Base-by-base conservation (phyloP, 1,140 invertebrate genomes). In the Heliothis subflexa region DNA sequence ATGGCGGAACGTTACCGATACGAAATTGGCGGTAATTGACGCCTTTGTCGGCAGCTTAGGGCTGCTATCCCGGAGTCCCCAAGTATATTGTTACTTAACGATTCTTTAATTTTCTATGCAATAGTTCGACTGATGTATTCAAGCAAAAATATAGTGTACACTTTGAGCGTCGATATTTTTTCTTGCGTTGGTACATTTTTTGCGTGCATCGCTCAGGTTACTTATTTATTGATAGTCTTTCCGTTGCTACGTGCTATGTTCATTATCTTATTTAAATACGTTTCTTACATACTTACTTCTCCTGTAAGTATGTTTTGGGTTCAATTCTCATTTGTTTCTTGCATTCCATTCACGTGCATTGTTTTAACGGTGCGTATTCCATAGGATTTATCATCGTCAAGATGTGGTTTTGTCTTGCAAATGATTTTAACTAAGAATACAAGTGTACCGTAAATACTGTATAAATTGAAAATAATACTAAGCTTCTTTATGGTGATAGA, bases 1-100 rank as follows among this genome's bases (percentile, higher is more conserved):
- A 77, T 77, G 74, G 74, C 74, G 74, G 50, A 54, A 49, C 62
- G 74, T 77, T 68, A 68, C 74, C 62, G 74, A 77, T 77, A 77
- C 74, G 62, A 77, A 77, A 77, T 77, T 77, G 74, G 61, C 61
- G 74, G 74, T 77, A 77, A 77, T 77, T 77, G 74, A 68, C 62
- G 74, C 74, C 70, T 77, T 77, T 77, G 74, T 77, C 59, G 74
- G 57, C 40, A 2, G 47, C 16, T 16, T 47, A 77, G 74, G 74
- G 74, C 50, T 68, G 74, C 13, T 66, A 57, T 70, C 66, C 66
- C 66, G 18, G 66, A n/a, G 33, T n/a, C 66, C 47, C 50, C 25
- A 75, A 75, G 49, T 52, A 59, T 64, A 25, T 33, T 61, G 57
- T 74, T 57, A 74, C 61, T 61, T 59, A 74, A 74, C 28, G 71